Evolutionary conservation across 2,888 invertebrate species (phyloP).

Genomic region (Eilema sororculum): DNA sequence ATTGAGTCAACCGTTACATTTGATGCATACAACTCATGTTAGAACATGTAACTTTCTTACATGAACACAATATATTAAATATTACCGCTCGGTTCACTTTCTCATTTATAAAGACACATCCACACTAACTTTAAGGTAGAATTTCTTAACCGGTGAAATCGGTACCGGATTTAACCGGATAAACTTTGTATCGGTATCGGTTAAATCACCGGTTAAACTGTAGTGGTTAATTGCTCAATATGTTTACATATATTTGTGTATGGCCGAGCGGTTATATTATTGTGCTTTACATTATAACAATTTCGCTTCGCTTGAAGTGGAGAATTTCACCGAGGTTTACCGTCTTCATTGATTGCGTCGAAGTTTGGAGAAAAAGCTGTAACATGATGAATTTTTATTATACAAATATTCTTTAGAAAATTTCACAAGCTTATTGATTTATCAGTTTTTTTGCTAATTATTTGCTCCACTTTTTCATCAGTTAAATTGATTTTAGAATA

Average conservation of each 20-base stretch:
- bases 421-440: not conserved
- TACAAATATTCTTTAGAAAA: constrained; percentile 6
- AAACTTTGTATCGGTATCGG: not conserved
- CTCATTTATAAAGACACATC: not conserved
- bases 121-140: not conserved
- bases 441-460: constrained; percentile 1
- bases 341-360: constrained; percentile 75
- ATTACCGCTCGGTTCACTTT: constrained; percentile 13
- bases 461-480: not conserved
- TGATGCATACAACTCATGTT: constrained; percentile 22
- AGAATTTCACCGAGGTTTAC: constrained; percentile 26
- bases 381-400: constrained; percentile 56
- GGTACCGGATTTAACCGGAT: not conserved
- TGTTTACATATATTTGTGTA: not conserved
- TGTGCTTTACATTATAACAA: constrained; percentile 16
- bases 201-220: not conserved
- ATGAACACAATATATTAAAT: constrained; percentile 12
- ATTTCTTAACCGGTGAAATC: not conserved
- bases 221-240: not conserved
- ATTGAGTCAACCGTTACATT: constrained; percentile 27
- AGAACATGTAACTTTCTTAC: not conserved
- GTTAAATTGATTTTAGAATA: not conserved
- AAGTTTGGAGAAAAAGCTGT: constrained; percentile 83
- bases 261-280: constrained; percentile 19
- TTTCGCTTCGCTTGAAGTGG: constrained; percentile 49